Base-by-base conservation (phyloP, 2,797 vertebrate species). In the Tauraco hartlaubi region DNA sequence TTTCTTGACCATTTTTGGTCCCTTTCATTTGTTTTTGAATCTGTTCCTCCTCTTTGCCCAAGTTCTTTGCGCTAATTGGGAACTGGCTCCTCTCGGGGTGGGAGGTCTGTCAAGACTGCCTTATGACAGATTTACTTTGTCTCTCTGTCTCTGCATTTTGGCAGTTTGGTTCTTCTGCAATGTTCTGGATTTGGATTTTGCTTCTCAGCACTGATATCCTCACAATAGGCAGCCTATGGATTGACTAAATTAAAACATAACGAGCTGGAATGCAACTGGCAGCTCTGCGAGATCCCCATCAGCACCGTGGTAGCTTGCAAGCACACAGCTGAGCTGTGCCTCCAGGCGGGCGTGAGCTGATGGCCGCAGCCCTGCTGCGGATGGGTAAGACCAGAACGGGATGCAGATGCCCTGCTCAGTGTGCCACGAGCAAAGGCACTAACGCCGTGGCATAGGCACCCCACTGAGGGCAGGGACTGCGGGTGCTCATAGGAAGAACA, bases 1-100 rank as follows among this genome's bases (percentile, higher is more conserved):
- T 86, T 73, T 97, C 92, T 91, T 97, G 95, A 96, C 96, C 95
- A 96, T 97, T 97, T 97, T 97, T 97, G 95, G 96, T 97, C 90
- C 94, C 96, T 96, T 97, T 90, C 94, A 95, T 95, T 97, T 96
- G 96, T 89, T 96, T 96, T 95, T 97, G 88, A 96, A 95, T 93
- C 71, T 56, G 93, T 94, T 96, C 90, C 86, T 96, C 86, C 86
- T 96, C 94, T 96, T 96, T 90, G 92, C 96, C 93, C 93, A 94
- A 96, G 95, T 96, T 97, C 93, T 95, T 94, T 77, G 80, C 0
- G 6, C 93, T 96, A 97, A 97, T 97, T 97, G 94, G 95, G 94
- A 97, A 88, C 96, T 97, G 96, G 96, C 96, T 97, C 71, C 94
- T 96, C 93, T 94, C 88, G 1, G 96, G 92, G 92, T 97, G 96